Evolutionary conservation across 2,888 invertebrate genomes (phyloP).

Genomic region (Apotomis turbidana): DNA sequence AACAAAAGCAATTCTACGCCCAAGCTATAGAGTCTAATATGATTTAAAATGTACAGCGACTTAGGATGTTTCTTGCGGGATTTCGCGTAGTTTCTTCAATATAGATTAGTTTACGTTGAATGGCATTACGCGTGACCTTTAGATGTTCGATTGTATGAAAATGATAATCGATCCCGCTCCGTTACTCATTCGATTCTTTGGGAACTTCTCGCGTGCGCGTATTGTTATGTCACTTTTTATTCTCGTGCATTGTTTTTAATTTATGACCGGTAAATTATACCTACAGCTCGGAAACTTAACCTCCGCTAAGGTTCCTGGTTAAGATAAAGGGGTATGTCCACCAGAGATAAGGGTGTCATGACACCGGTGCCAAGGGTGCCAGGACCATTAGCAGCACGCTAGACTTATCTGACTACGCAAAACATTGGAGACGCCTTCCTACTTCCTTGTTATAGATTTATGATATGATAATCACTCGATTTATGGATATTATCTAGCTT

Average conservation of each 20-base stretch:
- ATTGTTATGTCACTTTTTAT: slow-evolving; percentile 49
- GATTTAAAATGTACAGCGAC: slow-evolving; percentile 13
- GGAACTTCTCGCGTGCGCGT: slow-evolving; percentile 55
- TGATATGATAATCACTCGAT: slow-evolving; percentile 15
- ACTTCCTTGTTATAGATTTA: slow-evolving; percentile 36
- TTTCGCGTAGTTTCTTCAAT: slow-evolving; percentile 70
- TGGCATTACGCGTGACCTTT: slow-evolving; percentile 82
- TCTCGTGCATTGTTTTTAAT: slow-evolving; percentile 43
- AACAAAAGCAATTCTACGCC: slow-evolving; percentile 52
- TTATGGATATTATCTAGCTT: no score
- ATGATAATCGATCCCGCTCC: slow-evolving; percentile 77
- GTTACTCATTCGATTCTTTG: slow-evolving; percentile 68
- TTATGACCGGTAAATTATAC: slow-evolving; percentile 47
- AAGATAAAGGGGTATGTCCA: slow-evolving; percentile 45
- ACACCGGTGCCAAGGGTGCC: slow-evolving; percentile 46
- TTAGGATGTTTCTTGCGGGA: slow-evolving; percentile 49
- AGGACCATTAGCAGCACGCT: slow-evolving; percentile 44
- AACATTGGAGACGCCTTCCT: slow-evolving; percentile 30
- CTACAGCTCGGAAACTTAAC: slow-evolving; percentile 31
- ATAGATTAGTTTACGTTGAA: slow-evolving; percentile 68
- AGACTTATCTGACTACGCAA: slow-evolving; percentile 29
- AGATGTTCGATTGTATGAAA: slow-evolving; percentile 77
- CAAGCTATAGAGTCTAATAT: slow-evolving; percentile 47
- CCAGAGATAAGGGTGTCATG: slow-evolving; percentile 48
- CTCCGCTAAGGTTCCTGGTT: slow-evolving; percentile 43